Percentiles rank a stretch among this genome's conserved stretches.
Conservation (phyloP, 1,140 invertebrate genomes). For the Pachyrhynchus sulphureomaculatus region DNA sequence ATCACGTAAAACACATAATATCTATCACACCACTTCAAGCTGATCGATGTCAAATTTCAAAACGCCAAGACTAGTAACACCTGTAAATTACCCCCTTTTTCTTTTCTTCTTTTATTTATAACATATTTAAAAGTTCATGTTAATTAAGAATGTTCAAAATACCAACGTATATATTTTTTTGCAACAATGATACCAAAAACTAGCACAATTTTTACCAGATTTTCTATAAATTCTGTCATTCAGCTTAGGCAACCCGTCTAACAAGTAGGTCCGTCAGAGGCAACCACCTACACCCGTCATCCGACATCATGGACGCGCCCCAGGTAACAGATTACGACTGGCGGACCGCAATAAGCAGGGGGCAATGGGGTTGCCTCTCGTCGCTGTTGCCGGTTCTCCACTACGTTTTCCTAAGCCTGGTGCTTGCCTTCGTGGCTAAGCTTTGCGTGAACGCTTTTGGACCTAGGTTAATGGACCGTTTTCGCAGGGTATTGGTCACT, state of each 20-base stretch:
- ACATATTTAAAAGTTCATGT: no score
- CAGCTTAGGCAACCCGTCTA: neutral
- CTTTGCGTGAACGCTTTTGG: constrained; percentile 26
- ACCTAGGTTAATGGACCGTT: constrained; percentile 11
- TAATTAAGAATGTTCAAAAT: no score
- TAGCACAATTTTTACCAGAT: neutral
- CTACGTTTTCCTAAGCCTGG: constrained; percentile 15
- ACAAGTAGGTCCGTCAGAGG: neutral
- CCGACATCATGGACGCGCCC: constrained; percentile 26
- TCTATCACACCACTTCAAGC: no score
- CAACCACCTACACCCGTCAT: constrained; percentile 1
- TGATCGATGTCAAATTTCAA: no score
- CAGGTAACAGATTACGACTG: constrained; percentile 31
- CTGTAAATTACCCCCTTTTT: no score
- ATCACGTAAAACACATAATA: no score
- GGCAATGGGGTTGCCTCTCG: constrained; percentile 10
- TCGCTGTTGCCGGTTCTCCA: constrained; percentile 13
- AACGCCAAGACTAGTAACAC: no score
- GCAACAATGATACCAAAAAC: neutral
- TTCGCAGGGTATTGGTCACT: constrained; percentile 24
- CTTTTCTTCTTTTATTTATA: no score
- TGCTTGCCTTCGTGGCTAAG: constrained; percentile 15
- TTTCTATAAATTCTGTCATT: no score
- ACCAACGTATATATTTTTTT: no score
- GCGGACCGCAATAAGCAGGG: constrained; percentile 13